Percentiles rank a stretch among this genome's conserved stretches.
Conservation (phyloP, 2,888 invertebrate genomes). For the Silvanus unidentatus region DNA sequence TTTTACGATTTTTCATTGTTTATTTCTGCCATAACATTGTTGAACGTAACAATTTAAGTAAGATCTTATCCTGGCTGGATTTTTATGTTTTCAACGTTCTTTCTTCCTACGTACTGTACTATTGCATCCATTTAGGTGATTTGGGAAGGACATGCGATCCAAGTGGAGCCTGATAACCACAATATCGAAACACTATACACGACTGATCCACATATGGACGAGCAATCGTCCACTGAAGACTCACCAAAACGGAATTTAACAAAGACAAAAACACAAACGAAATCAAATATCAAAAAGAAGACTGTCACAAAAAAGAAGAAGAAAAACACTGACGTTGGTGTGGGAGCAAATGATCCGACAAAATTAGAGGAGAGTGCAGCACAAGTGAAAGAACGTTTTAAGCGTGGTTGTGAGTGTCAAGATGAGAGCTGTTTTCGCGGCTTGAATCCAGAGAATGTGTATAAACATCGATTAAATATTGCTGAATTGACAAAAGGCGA, state of each 20-base stretch:
- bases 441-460: conserved; percentile 69
- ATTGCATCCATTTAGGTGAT: conserved; percentile 49
- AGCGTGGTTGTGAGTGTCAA: conserved; percentile 70
- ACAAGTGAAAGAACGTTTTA: conserved; percentile 64
- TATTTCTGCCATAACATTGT: no score
- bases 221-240: conserved; percentile 23
- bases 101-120: conserved; percentile 2
- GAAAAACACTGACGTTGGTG: conserved; percentile 44
- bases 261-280: conserved; percentile 45
- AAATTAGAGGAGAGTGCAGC: conserved; percentile 64
- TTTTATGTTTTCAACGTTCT: no score
- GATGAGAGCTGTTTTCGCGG: conserved; percentile 69
- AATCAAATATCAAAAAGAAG: conserved; percentile 36
- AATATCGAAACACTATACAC: conserved; percentile 40
- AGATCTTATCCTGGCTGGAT: no score
- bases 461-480: conserved; percentile 69
- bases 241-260: conserved; percentile 17
- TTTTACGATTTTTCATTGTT: no score
- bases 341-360: conserved; percentile 53
- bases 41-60: no score
- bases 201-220: conserved; percentile 21
- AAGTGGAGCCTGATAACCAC: conserved; percentile 49
- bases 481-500: conserved; percentile 75
- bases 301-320: conserved; percentile 48
- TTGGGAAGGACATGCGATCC: conserved; percentile 63